Conservation (phyloP, 2,797 vertebrate species). For the Microctenopoma steveboyesi region DNA sequence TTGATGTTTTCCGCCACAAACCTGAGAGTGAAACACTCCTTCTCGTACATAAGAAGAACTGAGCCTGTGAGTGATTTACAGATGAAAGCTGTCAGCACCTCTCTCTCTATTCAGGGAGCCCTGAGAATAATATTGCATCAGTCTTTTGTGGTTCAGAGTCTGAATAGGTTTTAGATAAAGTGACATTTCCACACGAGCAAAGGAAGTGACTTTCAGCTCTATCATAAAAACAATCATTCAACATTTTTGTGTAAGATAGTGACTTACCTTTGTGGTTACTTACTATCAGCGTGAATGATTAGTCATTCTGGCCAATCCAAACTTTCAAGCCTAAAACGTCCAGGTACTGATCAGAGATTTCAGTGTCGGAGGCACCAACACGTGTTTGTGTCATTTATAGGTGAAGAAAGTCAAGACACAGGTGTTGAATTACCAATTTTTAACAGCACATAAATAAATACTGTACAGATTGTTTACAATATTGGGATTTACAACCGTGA, state of each 20-base stretch:
- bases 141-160: slow-evolving; percentile 46
- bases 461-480: no score
- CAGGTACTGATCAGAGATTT: no score
- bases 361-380: no score
- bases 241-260: slow-evolving; percentile 16
- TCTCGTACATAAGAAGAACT: slow-evolving; percentile 45
- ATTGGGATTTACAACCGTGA: no score
- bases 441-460: no score
- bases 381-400: no score
- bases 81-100: slow-evolving; percentile 66
- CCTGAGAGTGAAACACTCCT: slow-evolving; percentile 36
- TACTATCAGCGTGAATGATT: slow-evolving; percentile 10
- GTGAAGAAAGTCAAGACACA: no score
- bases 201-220: slow-evolving; percentile 22
- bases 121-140: slow-evolving; percentile 65
- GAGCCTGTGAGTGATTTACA: slow-evolving; percentile 57
- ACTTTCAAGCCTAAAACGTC: neutral
- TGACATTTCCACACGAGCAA: slow-evolving; percentile 46
- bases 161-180: slow-evolving; percentile 44
- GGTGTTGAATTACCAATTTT: no score
- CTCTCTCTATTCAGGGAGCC: slow-evolving; percentile 45
- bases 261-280: slow-evolving; percentile 19
- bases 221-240: slow-evolving; percentile 5
- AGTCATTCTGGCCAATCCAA: slow-evolving; percentile 6
- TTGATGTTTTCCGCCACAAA: slow-evolving; percentile 63